Percentiles rank a stretch among this genome's conserved stretches.
Evolutionary conservation across 2,797 vertebrate genomes (phyloP).

Genomic region (Anguilla marmorata): DNA sequence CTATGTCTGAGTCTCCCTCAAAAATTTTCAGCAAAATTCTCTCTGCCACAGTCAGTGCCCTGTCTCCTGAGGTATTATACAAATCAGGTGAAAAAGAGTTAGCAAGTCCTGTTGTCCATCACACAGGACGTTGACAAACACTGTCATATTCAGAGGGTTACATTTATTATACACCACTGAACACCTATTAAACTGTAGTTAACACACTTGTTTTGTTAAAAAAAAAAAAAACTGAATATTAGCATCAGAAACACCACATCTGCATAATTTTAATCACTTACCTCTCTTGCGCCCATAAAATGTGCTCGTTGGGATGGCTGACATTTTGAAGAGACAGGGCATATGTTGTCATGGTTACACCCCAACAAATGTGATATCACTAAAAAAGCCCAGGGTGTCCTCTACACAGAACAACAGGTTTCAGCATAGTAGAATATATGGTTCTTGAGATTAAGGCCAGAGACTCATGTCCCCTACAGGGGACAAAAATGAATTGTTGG

Average conservation of each 20-base stretch:
- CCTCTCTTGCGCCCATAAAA: not conserved
- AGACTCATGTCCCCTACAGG: slow-evolving; percentile 3
- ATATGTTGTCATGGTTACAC: not conserved
- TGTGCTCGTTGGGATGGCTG: not conserved
- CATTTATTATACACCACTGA: not conserved
- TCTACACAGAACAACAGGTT: not conserved
- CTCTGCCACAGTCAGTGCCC: not conserved
- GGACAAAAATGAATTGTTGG: not conserved
- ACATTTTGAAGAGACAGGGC: not conserved
- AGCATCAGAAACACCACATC: not conserved
- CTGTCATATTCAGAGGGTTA: not conserved
- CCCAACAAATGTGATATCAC: slow-evolving; percentile 2
- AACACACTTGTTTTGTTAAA: not conserved
- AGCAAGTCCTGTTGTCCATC: not conserved
- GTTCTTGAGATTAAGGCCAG: slow-evolving; percentile 4
- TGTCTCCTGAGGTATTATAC: slow-evolving; percentile 9
- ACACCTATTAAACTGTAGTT: not conserved
- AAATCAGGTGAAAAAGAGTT: not conserved
- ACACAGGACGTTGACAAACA: not conserved
- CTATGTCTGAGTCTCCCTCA: slow-evolving; percentile 36
- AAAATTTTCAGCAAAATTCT: slow-evolving; percentile 18
- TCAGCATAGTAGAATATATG: not conserved
- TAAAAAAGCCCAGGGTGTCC: slow-evolving; percentile 9
- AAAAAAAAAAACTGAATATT: not conserved
- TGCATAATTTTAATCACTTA: slow-evolving; percentile 6